Base-by-base conservation (phyloP, 2,888 invertebrate species). In the Scrobipalpa costella region DNA sequence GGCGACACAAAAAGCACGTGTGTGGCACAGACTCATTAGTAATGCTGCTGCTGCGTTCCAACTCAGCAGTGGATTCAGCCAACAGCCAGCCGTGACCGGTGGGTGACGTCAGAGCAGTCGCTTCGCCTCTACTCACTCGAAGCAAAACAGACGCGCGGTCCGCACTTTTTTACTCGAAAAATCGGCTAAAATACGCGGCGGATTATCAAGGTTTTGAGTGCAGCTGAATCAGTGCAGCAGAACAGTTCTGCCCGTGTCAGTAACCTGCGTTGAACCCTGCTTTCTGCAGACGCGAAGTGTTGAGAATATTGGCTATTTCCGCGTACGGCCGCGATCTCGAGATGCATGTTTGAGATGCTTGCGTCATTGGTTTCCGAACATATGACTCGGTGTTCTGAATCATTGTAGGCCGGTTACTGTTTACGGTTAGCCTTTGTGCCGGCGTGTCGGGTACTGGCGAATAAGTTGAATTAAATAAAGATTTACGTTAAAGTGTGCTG, bases 311-410 rank as follows among this genome's bases (percentile, higher is more conserved):
- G 71, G 73, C 74, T 79, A 77, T 79, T 76, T 77, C 76, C 77
- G 80, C 73, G 71, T 67, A 65, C 70, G 74, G 72, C 33, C 55
- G 33, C 34, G 55, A 55, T 78, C 76, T 75, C 68, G 68, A 73
- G 73, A 73, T 73, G 67, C 77, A 76, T 71, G 73, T 70, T 77
- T 76, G 71, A 68, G 72, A 71, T 75, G 84, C 85, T 88, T 84
- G 83, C 90, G 90, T 90, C 88, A 90, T 82, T 78, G 73, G 69
- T 74, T 73, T 71, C 70, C 64, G 75, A 79, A 82, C 79, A 80
- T 80, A 82, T 86, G 88, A 88, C 81, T 87, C 82, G 80, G 67
- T 78, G 88, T 68, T 67, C 79, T 88, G 89, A 89, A 78, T 90
- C 89, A 89, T 75, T 76, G 71, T 68, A 34, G 19, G n/a, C 57